Evolutionary conservation across 2,113 vertebrate genomes (phyloP), one percentile per base, ranked within the genome.

Genomic region (Gymnogyps californianus): DNA sequence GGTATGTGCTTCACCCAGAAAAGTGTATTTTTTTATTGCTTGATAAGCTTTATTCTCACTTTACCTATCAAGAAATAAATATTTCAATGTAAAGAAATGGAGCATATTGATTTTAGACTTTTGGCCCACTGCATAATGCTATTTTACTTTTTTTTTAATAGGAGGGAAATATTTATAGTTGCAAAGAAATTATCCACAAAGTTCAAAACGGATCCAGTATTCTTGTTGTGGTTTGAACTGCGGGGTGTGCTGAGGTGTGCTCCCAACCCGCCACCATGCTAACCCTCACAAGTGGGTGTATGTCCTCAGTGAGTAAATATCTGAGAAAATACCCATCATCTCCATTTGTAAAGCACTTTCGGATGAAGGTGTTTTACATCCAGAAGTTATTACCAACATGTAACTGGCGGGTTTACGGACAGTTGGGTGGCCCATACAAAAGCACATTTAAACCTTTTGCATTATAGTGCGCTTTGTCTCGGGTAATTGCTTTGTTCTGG

Each of bases 261-360:
- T 70, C 69, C 17, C 29, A 76, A 24, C 24, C 6, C 1, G 0
- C 17, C 0, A 4, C 26, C 0, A 0, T 10, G 10, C 38, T 59
- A 16, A 57, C n/a, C 44, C 67, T 61, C 44, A 69, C 29, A 51
- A 58, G 34, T 16, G 16, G 8, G 4, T 71, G 16, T 25, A 46
- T 19, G 16, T 26, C 36, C 34, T 54, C 38, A 46, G 59, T 25
- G 16, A 55, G 58, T 24, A 86, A 78, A 77, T 28, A 61, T 15
- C 52, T 34, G 42, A 75, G 61, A 75, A 69, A 74, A 70, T 20
- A 38, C 9, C 38, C 32, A 78, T 32, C 22, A 8, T 32, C 18
- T 65, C 8, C 25, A 8, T 65, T 59, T 69, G 24, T 55, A 65
- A 90, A 80, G 38, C 20, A 20, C 66, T 83, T 79, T 14, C 36